Base-by-base conservation (phyloP, 2,797 vertebrate genomes). In the Megalops cyprinoides region DNA sequence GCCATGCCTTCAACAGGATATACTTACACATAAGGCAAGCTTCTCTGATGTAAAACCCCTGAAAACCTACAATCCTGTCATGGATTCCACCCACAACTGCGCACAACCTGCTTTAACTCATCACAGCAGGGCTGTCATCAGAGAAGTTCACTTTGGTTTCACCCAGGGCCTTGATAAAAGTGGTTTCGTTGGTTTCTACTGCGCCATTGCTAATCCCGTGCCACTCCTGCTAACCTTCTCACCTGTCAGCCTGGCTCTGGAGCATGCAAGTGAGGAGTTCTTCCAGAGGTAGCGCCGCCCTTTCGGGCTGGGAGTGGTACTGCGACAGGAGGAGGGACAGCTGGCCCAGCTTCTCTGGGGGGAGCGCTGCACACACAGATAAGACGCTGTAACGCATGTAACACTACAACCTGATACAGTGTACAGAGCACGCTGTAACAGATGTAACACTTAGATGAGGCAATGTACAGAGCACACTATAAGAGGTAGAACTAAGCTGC, bases 231-330 rank as follows among this genome's bases (percentile, higher is more conserved):
- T 3, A 71, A 31, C 55, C 79, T 60, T 20, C 75, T 53, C 31
- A 81, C 79, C 79, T 81, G 79, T 67, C 74, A 0, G 58, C 37
- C 39, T 76, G 58, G 48, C 58, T 4, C 25, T 56, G 53, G 58
- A 81, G 58, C 55, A 81, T 20, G 28, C 18, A n/a, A 56, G 74
- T 48, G 0, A 81, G 58, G 15, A 81, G 79, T 46, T 76, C 60
- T 23, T 81, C 79, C 74, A 81, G 74, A 8, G 79, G 81, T 3
- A 58, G 73, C 53, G 55, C 51, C 28, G 44, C 58, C 4, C 31
- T 48, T 46, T 76, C 60, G 23, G 79, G 73, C 55, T 67, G 74
- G 58, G 79, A 8, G 7, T 39, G 79, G 73, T 12, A 51, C 73
- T 65, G 53, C 1, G 73, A 51, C 60, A 81, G 58, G 44, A 81